These are phyloP conservation scores for Hexactinellida sp. DNA, from an alignment of 37 sponge, comb jelly and placozoan genomes.

Conservation along the genomic window DNA sequence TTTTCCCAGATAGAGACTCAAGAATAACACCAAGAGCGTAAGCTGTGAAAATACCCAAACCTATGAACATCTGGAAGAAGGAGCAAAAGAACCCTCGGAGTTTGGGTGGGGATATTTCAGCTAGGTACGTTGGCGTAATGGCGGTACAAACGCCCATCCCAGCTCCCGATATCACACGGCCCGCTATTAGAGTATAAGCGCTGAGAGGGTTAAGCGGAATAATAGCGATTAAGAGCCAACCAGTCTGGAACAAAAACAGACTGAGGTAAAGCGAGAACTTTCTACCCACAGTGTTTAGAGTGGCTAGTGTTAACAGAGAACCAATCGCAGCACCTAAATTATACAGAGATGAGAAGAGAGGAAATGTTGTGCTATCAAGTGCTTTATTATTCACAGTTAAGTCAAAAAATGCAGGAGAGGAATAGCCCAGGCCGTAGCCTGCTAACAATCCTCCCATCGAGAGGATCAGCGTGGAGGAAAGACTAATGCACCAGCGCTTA, in stretches of 20 bases:
- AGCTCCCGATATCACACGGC: background rate
- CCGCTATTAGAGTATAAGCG: background rate
- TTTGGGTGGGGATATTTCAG: conserved; percentile 33
- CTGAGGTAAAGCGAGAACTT: background rate
- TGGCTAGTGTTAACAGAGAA: background rate
- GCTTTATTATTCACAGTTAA: background rate
- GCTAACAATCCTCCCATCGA: background rate
- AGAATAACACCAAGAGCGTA: conserved; percentile 20
- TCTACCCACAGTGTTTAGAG: background rate
- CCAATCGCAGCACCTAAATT: background rate
- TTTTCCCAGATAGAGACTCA: background rate
- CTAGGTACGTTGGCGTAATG: background rate
- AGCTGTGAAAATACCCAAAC: conserved; percentile 20
- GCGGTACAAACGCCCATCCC: background rate
- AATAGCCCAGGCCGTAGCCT: background rate
- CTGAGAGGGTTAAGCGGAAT: background rate
- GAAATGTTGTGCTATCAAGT: background rate
- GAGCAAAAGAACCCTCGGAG: conserved; percentile 29
- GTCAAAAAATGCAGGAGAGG: background rate
- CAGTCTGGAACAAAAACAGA: background rate
- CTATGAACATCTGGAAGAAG: conserved; percentile 22
- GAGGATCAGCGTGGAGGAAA: background rate
- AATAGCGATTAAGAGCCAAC: background rate
- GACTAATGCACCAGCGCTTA: background rate
- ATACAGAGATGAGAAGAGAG: background rate